These are phyloP conservation scores for Odobenus rosmarus DNA, from an alignment of 2,113 vertebrate genomes.

Conservation along the genomic window DNA sequence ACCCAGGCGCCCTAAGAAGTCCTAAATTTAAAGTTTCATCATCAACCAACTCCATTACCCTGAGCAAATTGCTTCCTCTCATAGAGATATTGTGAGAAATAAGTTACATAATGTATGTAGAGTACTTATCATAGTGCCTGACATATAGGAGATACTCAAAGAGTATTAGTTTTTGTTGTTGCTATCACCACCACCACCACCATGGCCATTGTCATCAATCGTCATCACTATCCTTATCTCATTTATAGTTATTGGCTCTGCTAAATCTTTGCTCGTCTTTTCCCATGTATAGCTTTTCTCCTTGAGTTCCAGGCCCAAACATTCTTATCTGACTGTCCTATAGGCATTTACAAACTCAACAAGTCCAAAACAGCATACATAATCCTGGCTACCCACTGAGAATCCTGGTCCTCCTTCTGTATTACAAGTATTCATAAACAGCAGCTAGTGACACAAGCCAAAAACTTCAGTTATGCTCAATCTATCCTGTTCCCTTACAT, in stretches of 20 bases:
- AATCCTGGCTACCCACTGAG: neutral
- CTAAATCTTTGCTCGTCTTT: neutral
- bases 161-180: neutral
- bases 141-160: neutral
- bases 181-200: neutral
- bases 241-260: neutral
- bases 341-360: neutral
- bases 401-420: neutral
- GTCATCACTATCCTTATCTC: neutral
- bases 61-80: neutral
- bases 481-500: neutral
- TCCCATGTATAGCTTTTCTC: neutral
- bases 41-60: neutral
- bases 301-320: neutral
- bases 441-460: neutral
- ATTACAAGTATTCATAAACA: neutral
- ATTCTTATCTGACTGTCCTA: neutral
- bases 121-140: neutral
- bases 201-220: neutral
- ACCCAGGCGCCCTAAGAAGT: too few relatives aligned
- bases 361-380: neutral
- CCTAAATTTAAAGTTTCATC: neutral
- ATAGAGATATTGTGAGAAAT: neutral
- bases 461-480: neutral
- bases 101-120: neutral